These are phyloP conservation scores for Drosophila nigricruria DNA, from an alignment of 2,888 invertebrate species.

Conservation along the genomic window DNA sequence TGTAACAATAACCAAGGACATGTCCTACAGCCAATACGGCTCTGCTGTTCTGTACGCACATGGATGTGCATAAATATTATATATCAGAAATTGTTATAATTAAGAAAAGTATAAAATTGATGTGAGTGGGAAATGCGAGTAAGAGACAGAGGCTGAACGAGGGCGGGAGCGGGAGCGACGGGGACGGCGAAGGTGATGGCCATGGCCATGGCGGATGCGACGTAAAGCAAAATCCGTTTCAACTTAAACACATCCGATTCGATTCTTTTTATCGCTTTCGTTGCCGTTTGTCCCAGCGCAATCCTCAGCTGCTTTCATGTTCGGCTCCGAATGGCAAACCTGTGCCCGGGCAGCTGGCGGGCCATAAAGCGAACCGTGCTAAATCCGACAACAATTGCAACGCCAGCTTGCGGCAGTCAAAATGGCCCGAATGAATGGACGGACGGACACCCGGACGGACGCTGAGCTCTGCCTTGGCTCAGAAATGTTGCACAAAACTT, in stretches of 20 bases:
- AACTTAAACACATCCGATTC: constrained; percentile 73
- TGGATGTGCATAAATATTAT: constrained; percentile 7
- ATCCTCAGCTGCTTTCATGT: constrained; percentile 24
- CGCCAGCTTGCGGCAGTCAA: constrained; percentile 50
- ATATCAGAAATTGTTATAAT: constrained; percentile 23
- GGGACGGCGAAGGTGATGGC: not conserved
- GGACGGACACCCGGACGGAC: not conserved
- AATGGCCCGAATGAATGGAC: constrained; percentile 24
- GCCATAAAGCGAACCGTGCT: constrained; percentile 73
- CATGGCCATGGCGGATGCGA: not conserved
- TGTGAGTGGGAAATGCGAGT: not conserved
- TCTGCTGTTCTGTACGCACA: not conserved
- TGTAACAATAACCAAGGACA: constrained; percentile 8
- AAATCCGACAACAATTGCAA: constrained; percentile 69
- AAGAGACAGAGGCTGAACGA: not conserved
- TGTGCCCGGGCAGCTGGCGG: constrained; percentile 52
- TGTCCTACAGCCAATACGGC: not conserved
- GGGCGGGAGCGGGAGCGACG: not conserved
- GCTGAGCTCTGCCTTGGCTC: constrained; percentile 21
- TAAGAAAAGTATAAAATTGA: constrained; percentile 11
- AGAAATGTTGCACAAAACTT: constrained; percentile 63
- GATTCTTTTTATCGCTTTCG: constrained; percentile 63
- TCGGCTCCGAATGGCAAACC: too few relatives aligned
- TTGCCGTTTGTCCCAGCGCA: constrained; percentile 16
- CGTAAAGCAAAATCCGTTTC: constrained; percentile 55